phyloP scores from a whole-genome alignment of 1,140 invertebrate genomes.

The Pseudoatta argentina region DNA sequence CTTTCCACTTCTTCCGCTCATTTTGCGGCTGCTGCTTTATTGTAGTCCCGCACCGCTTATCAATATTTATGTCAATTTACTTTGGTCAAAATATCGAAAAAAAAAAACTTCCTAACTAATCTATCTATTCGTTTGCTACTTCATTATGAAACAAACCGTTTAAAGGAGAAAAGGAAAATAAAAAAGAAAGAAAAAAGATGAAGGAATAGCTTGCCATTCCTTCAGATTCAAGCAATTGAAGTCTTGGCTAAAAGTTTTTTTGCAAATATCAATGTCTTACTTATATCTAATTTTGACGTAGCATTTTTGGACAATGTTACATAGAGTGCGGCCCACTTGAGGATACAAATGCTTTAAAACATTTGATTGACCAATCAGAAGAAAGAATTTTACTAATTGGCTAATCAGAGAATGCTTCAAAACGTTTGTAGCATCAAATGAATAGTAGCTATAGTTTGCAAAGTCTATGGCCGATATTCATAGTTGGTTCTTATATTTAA shows the following conservation, averaged over 20 bases:
- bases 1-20: neutral
- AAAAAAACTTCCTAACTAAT: neutral
- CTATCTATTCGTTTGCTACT: neutral
- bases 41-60: slow-evolving; percentile 50
- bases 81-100: slow-evolving; percentile 26
- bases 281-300: neutral
- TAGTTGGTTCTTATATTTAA: too few relatives aligned
- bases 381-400: too few relatives aligned
- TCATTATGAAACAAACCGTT: neutral
- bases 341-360: too few relatives aligned
- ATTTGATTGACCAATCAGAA: too few relatives aligned
- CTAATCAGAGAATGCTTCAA: too few relatives aligned
- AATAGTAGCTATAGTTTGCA: neutral
- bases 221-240: neutral
- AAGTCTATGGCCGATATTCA: neutral
- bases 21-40: neutral
- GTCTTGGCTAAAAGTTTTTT: neutral
- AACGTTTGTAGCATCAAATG: too few relatives aligned
- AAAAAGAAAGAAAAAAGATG: neutral
- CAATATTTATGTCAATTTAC: slow-evolving; percentile 70
- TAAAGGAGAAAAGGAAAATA: neutral
- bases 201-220: neutral
- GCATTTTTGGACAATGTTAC: neutral
- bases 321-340: too few relatives aligned
- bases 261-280: neutral